phyloP scores from a whole-genome alignment of 2,888 invertebrate genomes.

The Latheticus oryzae region DNA sequence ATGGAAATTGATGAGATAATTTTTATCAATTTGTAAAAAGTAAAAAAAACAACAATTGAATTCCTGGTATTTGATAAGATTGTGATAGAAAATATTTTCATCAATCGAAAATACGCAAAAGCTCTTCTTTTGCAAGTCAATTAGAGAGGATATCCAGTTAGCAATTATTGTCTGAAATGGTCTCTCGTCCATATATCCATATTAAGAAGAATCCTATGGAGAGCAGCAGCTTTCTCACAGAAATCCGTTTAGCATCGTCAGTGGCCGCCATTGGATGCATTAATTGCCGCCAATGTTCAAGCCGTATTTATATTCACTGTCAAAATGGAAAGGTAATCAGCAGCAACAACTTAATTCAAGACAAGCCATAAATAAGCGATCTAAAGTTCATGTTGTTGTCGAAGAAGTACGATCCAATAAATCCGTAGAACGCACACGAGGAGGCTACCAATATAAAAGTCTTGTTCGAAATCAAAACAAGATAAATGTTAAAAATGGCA shows the following conservation, averaged over 20 bases:
- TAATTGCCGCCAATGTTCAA: constrained; percentile 39
- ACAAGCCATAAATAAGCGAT: constrained; percentile 54
- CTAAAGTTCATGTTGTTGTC: constrained; percentile 57
- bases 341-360: constrained; percentile 58
- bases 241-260: constrained; percentile 27
- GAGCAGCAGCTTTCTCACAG: constrained; percentile 36
- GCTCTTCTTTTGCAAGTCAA: constrained; percentile 17
- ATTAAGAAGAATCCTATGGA: constrained; percentile 21
- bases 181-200: constrained; percentile 15
- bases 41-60: no score
- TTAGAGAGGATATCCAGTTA: constrained; percentile 24
- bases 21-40: no score
- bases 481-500: constrained; percentile 58
- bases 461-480: constrained; percentile 16
- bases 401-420: constrained; percentile 55
- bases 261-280: constrained; percentile 30
- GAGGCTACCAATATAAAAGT: constrained; percentile 18
- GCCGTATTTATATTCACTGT: constrained; percentile 50
- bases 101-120: no score
- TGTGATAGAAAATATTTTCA: no score
- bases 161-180: constrained; percentile 28
- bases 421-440: constrained; percentile 46
- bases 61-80: no score
- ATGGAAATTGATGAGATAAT: no score
- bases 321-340: constrained; percentile 52